Evolutionary conservation across 2,888 invertebrate genomes (phyloP).

Genomic region (Nasonia oneida): DNA sequence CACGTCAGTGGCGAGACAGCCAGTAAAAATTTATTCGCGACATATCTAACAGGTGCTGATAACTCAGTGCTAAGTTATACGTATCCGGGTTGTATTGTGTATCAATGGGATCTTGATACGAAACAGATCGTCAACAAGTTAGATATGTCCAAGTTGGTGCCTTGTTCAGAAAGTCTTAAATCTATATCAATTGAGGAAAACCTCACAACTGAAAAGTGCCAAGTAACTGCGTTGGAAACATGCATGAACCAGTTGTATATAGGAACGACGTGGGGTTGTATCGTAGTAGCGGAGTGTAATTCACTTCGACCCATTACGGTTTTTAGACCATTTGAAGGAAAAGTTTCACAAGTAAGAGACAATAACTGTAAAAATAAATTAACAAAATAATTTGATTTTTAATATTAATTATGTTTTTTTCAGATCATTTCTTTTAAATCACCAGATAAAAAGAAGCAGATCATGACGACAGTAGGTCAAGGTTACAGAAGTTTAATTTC

Average conservation of each 20-base stretch:
- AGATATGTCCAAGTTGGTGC: slow-evolving; percentile 95
- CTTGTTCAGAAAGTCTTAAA: slow-evolving; percentile 94
- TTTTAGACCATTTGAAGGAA: slow-evolving; percentile 94
- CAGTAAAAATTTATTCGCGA: slow-evolving; percentile 84
- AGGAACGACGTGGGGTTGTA: slow-evolving; percentile 97
- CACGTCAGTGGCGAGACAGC: slow-evolving; percentile 83
- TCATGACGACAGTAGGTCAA: slow-evolving; percentile 89
- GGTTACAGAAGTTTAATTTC: slow-evolving; percentile 90
- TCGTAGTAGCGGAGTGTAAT: slow-evolving; percentile 92
- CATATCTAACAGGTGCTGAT: slow-evolving; percentile 85
- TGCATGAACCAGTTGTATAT: slow-evolving; percentile 86
- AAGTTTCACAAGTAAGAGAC: slow-evolving; percentile 81
- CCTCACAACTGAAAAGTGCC: slow-evolving; percentile 88
- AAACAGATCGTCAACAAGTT: slow-evolving; percentile 87
- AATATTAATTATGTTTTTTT: not conserved
- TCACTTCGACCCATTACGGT: slow-evolving; percentile 93
- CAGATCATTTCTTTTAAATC: slow-evolving; percentile 76
- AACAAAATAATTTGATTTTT: not conserved
- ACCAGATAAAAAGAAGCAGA: slow-evolving; percentile 79
- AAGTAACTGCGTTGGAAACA: slow-evolving; percentile 81
- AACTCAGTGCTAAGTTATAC: slow-evolving; percentile 89
- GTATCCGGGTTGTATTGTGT: slow-evolving; percentile 92
- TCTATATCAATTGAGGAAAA: slow-evolving; percentile 95
- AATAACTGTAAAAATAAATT: not conserved
- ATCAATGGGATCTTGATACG: slow-evolving; percentile 89